Evolutionary conservation across 2,113 vertebrate genomes (phyloP).

Genomic region (Mustela nigripes): DNA sequence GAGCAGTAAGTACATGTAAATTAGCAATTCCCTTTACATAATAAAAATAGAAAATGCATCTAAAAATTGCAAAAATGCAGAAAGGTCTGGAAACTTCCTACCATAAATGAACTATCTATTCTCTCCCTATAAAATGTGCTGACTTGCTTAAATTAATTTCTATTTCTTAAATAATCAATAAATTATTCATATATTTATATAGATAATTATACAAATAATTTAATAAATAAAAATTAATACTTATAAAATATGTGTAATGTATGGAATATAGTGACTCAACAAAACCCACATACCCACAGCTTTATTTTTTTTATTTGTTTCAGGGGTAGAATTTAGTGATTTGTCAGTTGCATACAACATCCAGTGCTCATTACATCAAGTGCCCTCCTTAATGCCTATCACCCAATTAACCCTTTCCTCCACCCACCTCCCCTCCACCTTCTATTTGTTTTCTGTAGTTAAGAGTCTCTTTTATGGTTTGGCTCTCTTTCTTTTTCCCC

Average conservation of each 20-base stretch:
- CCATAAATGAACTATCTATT: background rate
- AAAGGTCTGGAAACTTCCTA: background rate
- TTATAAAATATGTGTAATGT: background rate
- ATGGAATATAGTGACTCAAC: background rate
- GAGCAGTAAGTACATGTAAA: background rate
- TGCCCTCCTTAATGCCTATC: background rate
- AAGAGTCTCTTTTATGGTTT: background rate
- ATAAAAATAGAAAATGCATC: background rate
- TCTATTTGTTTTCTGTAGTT: background rate
- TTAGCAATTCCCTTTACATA: too few relatives aligned
- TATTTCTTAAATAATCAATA: background rate
- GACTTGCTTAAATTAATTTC: background rate
- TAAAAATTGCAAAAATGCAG: background rate
- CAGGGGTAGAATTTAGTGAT: background rate
- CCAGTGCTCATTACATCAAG: background rate
- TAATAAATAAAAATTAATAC: background rate
- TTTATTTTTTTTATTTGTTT: background rate
- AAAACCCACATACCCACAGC: background rate
- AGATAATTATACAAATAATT: too few relatives aligned
- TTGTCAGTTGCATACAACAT: background rate
- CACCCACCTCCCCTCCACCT: background rate
- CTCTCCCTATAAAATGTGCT: background rate
- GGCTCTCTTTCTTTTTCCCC: background rate
- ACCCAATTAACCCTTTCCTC: background rate
- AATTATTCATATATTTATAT: too few relatives aligned